phyloP scores from a whole-genome alignment of 1,140 invertebrate species.

The Mamestra configurata region DNA sequence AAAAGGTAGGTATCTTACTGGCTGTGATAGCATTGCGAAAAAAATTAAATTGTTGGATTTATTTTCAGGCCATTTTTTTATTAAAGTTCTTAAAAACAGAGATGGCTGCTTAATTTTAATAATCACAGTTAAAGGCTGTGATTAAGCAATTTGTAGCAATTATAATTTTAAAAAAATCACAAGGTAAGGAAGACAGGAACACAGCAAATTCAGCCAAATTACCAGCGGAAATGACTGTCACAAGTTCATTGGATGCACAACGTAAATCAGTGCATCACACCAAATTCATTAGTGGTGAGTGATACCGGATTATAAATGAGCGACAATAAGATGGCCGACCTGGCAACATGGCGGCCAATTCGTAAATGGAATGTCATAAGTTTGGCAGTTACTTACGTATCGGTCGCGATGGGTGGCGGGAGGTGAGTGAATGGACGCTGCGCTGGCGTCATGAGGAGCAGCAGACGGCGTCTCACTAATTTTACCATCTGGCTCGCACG shows the following conservation, averaged over 20 bases:
- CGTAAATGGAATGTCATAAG: slow-evolving; percentile 83
- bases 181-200: background rate
- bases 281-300: slow-evolving; percentile 37
- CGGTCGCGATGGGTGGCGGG: slow-evolving; percentile 74
- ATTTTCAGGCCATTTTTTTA: too few relatives aligned
- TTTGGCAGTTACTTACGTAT: slow-evolving; percentile 82
- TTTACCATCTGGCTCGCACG: slow-evolving; percentile 86
- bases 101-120: too few relatives aligned
- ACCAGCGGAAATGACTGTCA: background rate
- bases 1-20: background rate
- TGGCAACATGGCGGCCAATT: slow-evolving; percentile 74
- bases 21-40: background rate
- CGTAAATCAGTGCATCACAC: slow-evolving; percentile 4
- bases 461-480: slow-evolving; percentile 87
- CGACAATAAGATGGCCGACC: slow-evolving; percentile 57
- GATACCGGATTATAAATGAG: slow-evolving; percentile 52
- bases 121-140: too few relatives aligned
- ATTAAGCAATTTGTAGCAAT: background rate
- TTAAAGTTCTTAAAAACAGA: too few relatives aligned
- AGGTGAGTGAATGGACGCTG: slow-evolving; percentile 80
- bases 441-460: slow-evolving; percentile 82
- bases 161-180: background rate
- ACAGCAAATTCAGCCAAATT: background rate
- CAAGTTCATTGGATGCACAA: background rate
- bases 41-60: too few relatives aligned